phyloP scores from a whole-genome alignment of 1,140 invertebrate species.

The Orius insidiosus region DNA sequence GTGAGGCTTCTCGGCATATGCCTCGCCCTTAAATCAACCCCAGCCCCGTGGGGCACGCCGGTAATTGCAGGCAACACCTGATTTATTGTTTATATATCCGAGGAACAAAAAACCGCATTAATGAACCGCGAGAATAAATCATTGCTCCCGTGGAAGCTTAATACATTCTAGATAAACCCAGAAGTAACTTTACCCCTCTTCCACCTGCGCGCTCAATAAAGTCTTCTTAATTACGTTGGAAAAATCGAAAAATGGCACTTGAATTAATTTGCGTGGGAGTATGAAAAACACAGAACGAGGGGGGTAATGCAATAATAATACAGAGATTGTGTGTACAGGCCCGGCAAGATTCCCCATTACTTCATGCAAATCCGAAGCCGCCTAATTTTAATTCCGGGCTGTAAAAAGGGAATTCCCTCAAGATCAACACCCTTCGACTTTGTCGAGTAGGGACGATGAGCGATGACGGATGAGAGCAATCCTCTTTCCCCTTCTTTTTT shows the following conservation, averaged over 20 bases:
- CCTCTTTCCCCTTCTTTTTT: neutral
- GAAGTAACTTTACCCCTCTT: neutral
- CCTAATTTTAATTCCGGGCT: constrained; percentile 3
- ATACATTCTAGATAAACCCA: neutral
- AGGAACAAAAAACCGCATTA: too few relatives aligned
- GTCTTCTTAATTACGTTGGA: too few relatives aligned
- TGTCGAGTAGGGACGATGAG: neutral
- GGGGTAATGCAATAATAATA: constrained; percentile 2
- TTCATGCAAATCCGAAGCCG: neutral
- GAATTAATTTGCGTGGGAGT: too few relatives aligned
- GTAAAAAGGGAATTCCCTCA: constrained; percentile 3
- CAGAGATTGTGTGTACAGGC: constrained; percentile 1
- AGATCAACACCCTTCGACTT: constrained; percentile 1
- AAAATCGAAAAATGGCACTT: too few relatives aligned
- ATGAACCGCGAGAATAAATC: too few relatives aligned
- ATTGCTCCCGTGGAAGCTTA: neutral
- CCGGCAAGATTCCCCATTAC: neutral
- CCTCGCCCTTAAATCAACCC: too few relatives aligned
- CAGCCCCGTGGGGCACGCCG: too few relatives aligned
- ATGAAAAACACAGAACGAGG: neutral
- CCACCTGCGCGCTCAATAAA: neutral
- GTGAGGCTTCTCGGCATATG: too few relatives aligned
- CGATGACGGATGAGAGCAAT: neutral
- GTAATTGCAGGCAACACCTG: too few relatives aligned
- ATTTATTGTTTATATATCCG: too few relatives aligned